Conservation (phyloP, 2,113 vertebrate species). For the Mormyrus iriodes region DNA sequence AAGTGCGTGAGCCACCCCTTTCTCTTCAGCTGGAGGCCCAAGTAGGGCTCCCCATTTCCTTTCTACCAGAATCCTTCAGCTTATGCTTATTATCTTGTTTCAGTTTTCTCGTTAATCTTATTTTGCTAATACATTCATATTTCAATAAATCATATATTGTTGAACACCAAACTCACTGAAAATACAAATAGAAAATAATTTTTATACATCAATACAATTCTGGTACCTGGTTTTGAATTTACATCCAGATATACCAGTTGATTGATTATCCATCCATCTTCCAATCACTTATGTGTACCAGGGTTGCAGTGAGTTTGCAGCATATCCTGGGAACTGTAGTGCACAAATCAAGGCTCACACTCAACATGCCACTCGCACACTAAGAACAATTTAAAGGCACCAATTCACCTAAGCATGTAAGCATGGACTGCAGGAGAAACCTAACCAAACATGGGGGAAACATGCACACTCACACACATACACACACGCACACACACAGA, state of each 20-base stretch:
- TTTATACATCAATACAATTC: not conserved
- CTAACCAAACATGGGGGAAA: not conserved
- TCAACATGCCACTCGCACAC: not conserved
- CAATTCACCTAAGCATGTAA: not conserved
- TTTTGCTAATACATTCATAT: not conserved
- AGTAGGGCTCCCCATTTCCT: not conserved
- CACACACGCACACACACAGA: too few species aligned
- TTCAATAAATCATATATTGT: not conserved
- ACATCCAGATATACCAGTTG: not conserved
- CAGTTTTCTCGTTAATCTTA: not conserved
- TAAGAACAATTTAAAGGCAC: not conserved
- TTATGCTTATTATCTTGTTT: not conserved
- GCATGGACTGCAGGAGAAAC: not conserved
- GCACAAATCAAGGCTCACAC: not conserved
- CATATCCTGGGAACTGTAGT: not conserved
- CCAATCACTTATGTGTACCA: not conserved
- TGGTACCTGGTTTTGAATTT: not conserved
- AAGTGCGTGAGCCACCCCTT: not conserved
- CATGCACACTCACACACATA: not conserved
- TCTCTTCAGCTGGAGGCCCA: not conserved
- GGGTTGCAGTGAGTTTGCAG: not conserved
- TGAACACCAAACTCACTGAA: not conserved
- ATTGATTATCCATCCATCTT: not conserved
- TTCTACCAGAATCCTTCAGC: not conserved
- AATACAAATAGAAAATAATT: not conserved